A percentile compares a stretch with the other conserved stretches of the same genome.
These are phyloP conservation scores for Stictonetta naevosa DNA, from an alignment of 2,113 vertebrate species.

Conservation along the genomic window DNA sequence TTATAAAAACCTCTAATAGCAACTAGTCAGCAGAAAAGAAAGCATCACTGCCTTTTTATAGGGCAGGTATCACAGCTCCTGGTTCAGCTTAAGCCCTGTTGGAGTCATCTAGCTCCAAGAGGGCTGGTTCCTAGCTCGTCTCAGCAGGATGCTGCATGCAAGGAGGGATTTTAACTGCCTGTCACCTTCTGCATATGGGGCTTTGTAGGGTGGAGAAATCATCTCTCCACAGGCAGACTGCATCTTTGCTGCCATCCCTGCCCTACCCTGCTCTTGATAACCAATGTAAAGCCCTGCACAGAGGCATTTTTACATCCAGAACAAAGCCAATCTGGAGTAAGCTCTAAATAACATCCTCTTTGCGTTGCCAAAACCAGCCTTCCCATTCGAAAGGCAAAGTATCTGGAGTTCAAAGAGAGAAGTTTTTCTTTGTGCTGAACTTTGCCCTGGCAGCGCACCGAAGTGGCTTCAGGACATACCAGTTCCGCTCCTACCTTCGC, in stretches of 20 bases:
- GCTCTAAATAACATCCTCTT: neutral
- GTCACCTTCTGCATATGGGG: neutral
- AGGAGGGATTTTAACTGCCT: neutral
- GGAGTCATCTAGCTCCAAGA: neutral
- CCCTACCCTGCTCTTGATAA: neutral
- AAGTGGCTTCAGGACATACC: constrained; percentile 6
- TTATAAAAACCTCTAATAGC: neutral
- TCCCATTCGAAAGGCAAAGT: neutral
- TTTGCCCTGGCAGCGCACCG: neutral
- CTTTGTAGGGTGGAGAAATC: neutral
- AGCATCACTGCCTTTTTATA: neutral
- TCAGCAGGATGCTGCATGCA: neutral
- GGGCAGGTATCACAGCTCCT: neutral
- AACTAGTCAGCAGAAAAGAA: neutral
- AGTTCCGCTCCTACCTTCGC: constrained; percentile 9
- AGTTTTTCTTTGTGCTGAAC: neutral
- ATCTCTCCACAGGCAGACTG: neutral
- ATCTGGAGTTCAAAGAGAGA: neutral
- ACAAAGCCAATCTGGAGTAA: neutral
- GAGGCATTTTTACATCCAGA: neutral
- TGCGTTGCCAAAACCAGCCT: neutral
- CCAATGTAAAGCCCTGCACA: neutral
- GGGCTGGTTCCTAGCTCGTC: neutral
- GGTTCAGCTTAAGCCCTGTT: neutral
- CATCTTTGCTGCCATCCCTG: neutral